Evolutionary conservation across 1,140 invertebrate genomes (phyloP).

Genomic region (Acromyrmex echinatior): DNA sequence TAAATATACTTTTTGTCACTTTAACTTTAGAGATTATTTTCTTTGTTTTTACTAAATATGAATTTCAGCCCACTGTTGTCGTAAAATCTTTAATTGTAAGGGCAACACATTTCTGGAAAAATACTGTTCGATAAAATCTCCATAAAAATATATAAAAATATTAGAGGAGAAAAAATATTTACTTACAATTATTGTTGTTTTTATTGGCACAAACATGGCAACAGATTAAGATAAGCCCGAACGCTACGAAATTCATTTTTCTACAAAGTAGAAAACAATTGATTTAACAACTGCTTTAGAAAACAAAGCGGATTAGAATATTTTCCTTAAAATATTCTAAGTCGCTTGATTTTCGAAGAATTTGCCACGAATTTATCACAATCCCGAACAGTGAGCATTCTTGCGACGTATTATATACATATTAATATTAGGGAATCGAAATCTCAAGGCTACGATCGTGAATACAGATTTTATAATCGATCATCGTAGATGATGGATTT

Average conservation of each 20-base stretch:
- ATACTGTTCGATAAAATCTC: background rate
- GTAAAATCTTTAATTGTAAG: background rate
- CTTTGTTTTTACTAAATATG: too few species aligned
- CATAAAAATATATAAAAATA: background rate
- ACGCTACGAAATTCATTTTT: slow-evolving; percentile 23
- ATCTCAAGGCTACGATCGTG: background rate
- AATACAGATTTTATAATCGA: background rate
- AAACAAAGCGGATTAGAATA: background rate
- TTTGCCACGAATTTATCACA: background rate
- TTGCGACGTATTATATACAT: background rate
- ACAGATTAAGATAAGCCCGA: slow-evolving; percentile 48
- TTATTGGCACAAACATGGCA: slow-evolving; percentile 26
- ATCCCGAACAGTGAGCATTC: background rate
- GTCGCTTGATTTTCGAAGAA: background rate
- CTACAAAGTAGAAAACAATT: slow-evolving; percentile 25
- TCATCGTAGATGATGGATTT: slow-evolving; percentile 1
- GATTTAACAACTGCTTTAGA: background rate
- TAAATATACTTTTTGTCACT: too few species aligned
- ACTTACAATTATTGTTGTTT: slow-evolving; percentile 26
- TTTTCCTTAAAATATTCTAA: background rate
- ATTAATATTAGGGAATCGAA: background rate
- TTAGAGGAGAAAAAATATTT: slow-evolving; percentile 8
- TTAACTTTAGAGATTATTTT: too few species aligned
- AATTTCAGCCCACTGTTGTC: too few species aligned
- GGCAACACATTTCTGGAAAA: background rate